These are phyloP conservation scores for Cherax destructor DNA, from an alignment of 1,140 invertebrate genomes.

Conservation along the genomic window DNA sequence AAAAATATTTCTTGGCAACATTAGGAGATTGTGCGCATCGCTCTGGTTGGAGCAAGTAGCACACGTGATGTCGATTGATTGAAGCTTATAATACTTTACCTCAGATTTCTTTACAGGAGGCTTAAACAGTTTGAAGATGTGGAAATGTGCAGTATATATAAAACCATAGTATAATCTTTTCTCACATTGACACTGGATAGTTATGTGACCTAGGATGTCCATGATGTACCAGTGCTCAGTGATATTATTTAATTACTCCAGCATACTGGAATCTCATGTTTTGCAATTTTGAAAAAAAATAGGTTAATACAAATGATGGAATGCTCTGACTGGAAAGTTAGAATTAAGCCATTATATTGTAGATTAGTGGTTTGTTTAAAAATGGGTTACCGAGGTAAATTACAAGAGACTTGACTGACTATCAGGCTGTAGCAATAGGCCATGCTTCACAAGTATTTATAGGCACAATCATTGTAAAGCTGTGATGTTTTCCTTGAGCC, in stretches of 20 bases:
- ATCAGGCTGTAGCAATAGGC: conserved; percentile 62
- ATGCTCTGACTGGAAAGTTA: neutral
- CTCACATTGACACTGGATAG: neutral
- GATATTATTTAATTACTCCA: too few relatives aligned
- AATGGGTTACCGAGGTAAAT: neutral
- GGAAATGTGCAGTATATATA: neutral
- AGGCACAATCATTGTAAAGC: conserved; percentile 67
- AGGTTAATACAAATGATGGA: neutral
- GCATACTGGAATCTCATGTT: too few relatives aligned
- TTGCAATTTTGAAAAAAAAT: neutral
- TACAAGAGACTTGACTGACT: neutral
- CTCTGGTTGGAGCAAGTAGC: neutral
- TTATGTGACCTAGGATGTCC: too few relatives aligned
- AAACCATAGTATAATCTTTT: neutral
- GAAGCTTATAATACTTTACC: neutral
- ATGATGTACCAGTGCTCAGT: too few relatives aligned
- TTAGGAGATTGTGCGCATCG: neutral
- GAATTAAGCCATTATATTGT: conserved; percentile 1
- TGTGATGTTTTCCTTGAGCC: conserved; percentile 58
- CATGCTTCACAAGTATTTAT: conserved; percentile 64
- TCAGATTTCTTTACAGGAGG: neutral
- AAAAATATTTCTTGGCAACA: conserved; percentile 2
- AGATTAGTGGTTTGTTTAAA: neutral
- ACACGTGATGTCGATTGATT: neutral
- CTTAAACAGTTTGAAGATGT: neutral